phyloP scores from a whole-genome alignment of 2,888 invertebrate genomes.

The Automeris io region DNA sequence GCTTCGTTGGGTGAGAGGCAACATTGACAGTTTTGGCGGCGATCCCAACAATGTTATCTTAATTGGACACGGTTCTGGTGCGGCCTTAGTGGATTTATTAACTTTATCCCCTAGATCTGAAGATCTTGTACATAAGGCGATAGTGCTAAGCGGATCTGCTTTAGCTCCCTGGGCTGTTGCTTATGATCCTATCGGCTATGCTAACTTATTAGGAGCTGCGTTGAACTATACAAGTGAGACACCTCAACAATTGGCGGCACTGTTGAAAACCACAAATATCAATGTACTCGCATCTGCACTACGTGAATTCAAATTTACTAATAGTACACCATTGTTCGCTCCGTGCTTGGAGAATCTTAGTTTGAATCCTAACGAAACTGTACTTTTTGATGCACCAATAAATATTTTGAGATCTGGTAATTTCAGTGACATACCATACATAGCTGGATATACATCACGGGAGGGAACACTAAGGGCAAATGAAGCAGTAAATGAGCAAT shows the following conservation, averaged over 20 bases:
- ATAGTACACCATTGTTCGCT: constrained; percentile 56
- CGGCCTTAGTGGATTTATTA: constrained; percentile 70
- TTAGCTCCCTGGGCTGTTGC: constrained; percentile 61
- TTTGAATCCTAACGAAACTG: constrained; percentile 31
- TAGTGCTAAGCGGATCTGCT: constrained; percentile 57
- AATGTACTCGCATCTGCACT: constrained; percentile 32
- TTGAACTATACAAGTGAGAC: constrained; percentile 39
- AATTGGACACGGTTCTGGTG: constrained; percentile 89
- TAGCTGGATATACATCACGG: constrained; percentile 47
- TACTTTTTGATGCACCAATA: constrained; percentile 48
- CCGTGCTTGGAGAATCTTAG: constrained; percentile 54
- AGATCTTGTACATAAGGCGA: constrained; percentile 51
- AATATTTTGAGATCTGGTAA: constrained; percentile 43
- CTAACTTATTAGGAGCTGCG: constrained; percentile 36
- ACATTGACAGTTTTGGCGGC: constrained; percentile 59
- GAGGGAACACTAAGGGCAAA: constrained; percentile 56
- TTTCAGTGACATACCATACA: constrained; percentile 49
- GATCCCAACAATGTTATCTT: constrained; percentile 85
- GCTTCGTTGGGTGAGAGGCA: constrained; percentile 83
- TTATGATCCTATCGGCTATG: constrained; percentile 52
- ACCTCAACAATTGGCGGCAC: constrained; percentile 34
- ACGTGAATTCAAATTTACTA: constrained; percentile 37
- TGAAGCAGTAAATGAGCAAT: constrained; percentile 35
- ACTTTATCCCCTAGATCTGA: constrained; percentile 44
- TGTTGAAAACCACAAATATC: constrained; percentile 33